These are phyloP conservation scores for Dilophus febrilis DNA, from an alignment of 2,888 invertebrate species.

Conservation along the genomic window DNA sequence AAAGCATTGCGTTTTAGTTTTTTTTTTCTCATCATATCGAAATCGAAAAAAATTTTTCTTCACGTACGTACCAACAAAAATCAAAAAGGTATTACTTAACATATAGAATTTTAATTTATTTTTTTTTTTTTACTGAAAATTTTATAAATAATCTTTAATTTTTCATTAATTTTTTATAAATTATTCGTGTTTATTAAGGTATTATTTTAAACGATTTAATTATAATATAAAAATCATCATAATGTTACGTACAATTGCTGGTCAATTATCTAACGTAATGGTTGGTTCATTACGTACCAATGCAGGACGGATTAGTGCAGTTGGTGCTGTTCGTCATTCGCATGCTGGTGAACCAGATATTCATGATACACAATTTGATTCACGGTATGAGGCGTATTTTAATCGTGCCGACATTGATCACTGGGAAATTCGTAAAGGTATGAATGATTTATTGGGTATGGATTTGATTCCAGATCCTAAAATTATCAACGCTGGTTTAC, in stretches of 20 bases:
- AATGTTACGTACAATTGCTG: slow-evolving; percentile 30
- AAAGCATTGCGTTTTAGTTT: too few relatives aligned
- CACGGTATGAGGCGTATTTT: slow-evolving; percentile 68
- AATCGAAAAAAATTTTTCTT: too few relatives aligned
- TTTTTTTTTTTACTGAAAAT: too few relatives aligned
- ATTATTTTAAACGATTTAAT: too few relatives aligned
- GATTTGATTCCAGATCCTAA: slow-evolving; percentile 87
- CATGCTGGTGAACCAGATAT: slow-evolving; percentile 45
- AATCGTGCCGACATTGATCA: slow-evolving; percentile 76
- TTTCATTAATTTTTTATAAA: too few relatives aligned
- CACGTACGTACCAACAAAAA: too few relatives aligned
- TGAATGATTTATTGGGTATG: slow-evolving; percentile 76
- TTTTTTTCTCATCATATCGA: too few relatives aligned
- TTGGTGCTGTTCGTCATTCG: slow-evolving; percentile 21
- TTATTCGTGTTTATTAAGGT: too few relatives aligned
- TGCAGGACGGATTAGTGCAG: slow-evolving; percentile 18
- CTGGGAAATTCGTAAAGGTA: slow-evolving; percentile 86
- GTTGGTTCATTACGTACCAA: slow-evolving; percentile 20
- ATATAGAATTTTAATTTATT: too few relatives aligned
- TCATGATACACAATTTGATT: slow-evolving; percentile 66
- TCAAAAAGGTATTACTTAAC: too few relatives aligned
- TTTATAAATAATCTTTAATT: too few relatives aligned
- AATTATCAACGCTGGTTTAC: slow-evolving; percentile 70
- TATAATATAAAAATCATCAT: too few relatives aligned
- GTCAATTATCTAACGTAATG: slow-evolving; percentile 28